Evolutionary conservation across 1,140 invertebrate genomes (phyloP).

Genomic region (Pemphigus obesinymphae): DNA sequence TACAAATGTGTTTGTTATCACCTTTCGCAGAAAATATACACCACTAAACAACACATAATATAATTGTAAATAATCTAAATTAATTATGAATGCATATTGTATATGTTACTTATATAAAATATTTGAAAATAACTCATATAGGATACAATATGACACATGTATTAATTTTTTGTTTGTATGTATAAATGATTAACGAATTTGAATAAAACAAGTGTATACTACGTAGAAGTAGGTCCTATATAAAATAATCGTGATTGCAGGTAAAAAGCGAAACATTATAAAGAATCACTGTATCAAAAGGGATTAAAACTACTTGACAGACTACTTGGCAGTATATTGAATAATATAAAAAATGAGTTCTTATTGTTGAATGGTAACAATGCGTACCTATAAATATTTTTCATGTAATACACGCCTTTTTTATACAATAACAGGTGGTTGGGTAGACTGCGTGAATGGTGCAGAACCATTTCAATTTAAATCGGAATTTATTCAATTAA

Average conservation of each 20-base stretch:
- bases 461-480: neutral
- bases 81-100: too few relatives aligned
- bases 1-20: too few relatives aligned
- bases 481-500: too few relatives aligned
- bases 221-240: neutral
- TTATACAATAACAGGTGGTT: neutral
- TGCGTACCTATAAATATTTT: neutral
- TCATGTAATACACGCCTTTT: neutral
- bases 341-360: constrained; percentile 5
- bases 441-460: neutral
- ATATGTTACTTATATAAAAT: too few relatives aligned
- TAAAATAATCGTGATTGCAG: neutral
- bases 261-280: neutral
- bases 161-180: too few relatives aligned
- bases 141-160: too few relatives aligned
- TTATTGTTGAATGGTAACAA: constrained; percentile 1
- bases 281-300: neutral
- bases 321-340: neutral
- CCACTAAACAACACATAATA: too few relatives aligned
- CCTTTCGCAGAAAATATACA: too few relatives aligned
- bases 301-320: neutral
- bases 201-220: too few relatives aligned
- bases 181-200: too few relatives aligned
- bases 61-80: too few relatives aligned
- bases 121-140: too few relatives aligned